Evolutionary conservation across 2,888 invertebrate genomes (phyloP), one percentile per base, ranked within the genome.

Genomic region (Ypsolopha scabrella): DNA sequence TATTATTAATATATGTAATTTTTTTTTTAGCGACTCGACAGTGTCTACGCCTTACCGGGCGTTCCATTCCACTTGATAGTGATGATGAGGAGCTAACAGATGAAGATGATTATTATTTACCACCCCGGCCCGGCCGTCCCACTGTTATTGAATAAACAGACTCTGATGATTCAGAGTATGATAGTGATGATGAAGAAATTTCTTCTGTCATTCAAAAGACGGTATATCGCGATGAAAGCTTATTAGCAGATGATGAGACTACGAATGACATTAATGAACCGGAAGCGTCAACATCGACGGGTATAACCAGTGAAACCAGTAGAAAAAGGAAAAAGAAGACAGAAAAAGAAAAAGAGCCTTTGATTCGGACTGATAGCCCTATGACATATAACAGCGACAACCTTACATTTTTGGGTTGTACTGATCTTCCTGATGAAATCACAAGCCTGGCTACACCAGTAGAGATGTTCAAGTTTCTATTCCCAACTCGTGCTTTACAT

Each of bases 391-490:
- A 48, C 13, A 37, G 37, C n/a, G 7, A 14, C 4, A 37, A 48
- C 13, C 7, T 53, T 51, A 9, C 53, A 35, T 54, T 56, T 54
- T 39, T 55, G 44, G 56, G 54, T 11, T 57, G 51, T 47, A 46
- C 37, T 1, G 1, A 51, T 52, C 56, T 58, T 11, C 56, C 55
- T n/a, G 54, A 59, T 6, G 52, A 55, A 36, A 54, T 57, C 41
- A 50, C 54, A 47, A 0, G 7, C n/a, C 41, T 58, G 35, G 54
- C 55, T 36, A 55, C 54, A 0, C 55, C 55, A 38, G 52, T 55
- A 43, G 41, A 53, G 24, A 54, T 59, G 53, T 59, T 59, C 10
- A 57, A 56, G 13, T 51, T 49, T 52, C 10, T 58, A 9, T 59
- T 59, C 55, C 50, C 55, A 43, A 46, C 55, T 39, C 33, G 37